phyloP scores from a whole-genome alignment of 2,113 vertebrate species.

The Syngnathus scovelli region DNA sequence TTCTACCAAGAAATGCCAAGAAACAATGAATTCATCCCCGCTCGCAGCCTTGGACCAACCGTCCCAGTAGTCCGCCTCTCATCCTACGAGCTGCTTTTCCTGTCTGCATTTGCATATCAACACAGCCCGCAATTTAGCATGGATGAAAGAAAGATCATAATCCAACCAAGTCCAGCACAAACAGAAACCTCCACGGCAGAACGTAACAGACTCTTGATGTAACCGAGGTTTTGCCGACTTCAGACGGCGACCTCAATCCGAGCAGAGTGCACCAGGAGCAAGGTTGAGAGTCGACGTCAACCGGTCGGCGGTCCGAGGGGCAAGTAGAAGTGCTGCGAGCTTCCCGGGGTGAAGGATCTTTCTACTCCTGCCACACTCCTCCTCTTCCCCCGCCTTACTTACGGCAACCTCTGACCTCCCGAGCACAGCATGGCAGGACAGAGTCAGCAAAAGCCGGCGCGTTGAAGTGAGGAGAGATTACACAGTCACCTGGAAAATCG shows the following conservation, averaged over 20 bases:
- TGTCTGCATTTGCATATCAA: conserved; percentile 56
- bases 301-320: neutral
- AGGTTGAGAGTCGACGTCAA: neutral
- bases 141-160: conserved; percentile 15
- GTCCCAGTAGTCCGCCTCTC: conserved; percentile 35
- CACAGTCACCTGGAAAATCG: conserved; percentile 17
- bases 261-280: neutral
- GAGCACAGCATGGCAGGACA: conserved; percentile 27
- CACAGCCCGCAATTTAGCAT: conserved; percentile 39
- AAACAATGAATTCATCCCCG: conserved; percentile 59
- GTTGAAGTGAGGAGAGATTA: conserved; percentile 49
- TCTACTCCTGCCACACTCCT: neutral
- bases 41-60: conserved; percentile 47
- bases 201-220: neutral
- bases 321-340: neutral
- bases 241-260: neutral
- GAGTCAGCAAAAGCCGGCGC: conserved; percentile 42
- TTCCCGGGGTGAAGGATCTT: neutral
- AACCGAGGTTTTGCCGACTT: neutral
- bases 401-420: neutral
- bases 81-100: conserved; percentile 38
- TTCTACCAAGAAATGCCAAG: conserved; percentile 19
- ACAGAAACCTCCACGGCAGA: neutral
- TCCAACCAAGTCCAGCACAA: neutral
- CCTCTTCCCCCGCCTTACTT: neutral